Evolutionary conservation across 2,888 invertebrate species (phyloP), one percentile per base, ranked within the genome.

Genomic region (Hedychridium roseum): DNA sequence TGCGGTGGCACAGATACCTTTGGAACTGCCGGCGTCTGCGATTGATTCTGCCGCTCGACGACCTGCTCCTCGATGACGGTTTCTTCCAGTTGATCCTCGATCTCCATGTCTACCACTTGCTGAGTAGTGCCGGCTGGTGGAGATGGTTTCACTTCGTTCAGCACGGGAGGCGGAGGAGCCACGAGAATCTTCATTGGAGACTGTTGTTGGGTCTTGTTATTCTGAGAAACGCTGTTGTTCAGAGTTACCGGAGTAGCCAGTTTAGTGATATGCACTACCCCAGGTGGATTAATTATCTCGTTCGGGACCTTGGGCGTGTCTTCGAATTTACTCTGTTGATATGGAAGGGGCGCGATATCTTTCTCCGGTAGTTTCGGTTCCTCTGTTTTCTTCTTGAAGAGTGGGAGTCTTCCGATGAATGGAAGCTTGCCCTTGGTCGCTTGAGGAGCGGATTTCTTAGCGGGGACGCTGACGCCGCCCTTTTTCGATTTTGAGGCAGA

Each of bases 371-470:
- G 28, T 39, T 74, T 77, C 3, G 73, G 71, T 70, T 82, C 68
- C 64, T 81, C 57, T 72, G 82, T 51, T 79, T 84, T 64, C 72
- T 82, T 83, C 68, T 88, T 89, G 69, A 89, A 90, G 7, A 92
- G 84, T 0, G 92, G 92, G 87, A 92, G 88, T 74, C 91, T 86
- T 57, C 92, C 93, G 57, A 92, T 92, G 64, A 92, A 92, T 0
- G 92, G 92, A 71, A 92, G 81, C 74, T 91, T 91, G 53, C 88
- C 88, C 54, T 87, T 85, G 1, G 60, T 60, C 37, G 76, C 73
- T 2, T 72, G 74, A 2, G 51, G 64, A 4, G 74, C 49, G 1
- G 66, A 46, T 23, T 74, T 66, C 20, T 77, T 77, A 2, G 43
- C 53, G 46, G 42, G 46, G 23, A 14, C 6, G 11, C 35, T 26